phyloP scores from a whole-genome alignment of 1,140 invertebrate species.

The Drosophila suzukii region DNA sequence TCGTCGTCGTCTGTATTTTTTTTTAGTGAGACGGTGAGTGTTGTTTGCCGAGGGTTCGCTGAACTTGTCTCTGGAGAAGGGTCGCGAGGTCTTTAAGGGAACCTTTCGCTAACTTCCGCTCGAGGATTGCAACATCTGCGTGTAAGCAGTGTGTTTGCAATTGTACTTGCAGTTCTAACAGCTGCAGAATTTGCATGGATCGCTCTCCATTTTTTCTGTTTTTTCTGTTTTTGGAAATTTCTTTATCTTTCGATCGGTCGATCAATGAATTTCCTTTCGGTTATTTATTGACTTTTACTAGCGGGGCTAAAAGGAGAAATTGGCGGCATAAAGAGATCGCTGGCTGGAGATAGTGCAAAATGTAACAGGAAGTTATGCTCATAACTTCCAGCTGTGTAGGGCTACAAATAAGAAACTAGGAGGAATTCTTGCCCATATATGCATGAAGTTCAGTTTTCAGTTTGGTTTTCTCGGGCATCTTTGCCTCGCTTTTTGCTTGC shows the following conservation, averaged over 20 bases:
- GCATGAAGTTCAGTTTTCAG: conserved; percentile 11
- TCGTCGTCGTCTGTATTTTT: conserved; percentile 7
- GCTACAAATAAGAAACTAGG: conserved; percentile 7
- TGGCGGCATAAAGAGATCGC: conserved; percentile 28
- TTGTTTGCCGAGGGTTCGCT: conserved; percentile 47
- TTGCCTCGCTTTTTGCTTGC: conserved; percentile 19
- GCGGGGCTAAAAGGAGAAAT: conserved; percentile 32
- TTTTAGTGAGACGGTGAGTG: conserved; percentile 6
- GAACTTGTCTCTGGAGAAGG: conserved; percentile 41
- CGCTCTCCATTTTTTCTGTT: conserved; percentile 21
- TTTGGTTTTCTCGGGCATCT: conserved; percentile 22
- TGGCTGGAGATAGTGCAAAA: conserved; percentile 42
- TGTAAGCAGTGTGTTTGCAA: conserved; percentile 50
- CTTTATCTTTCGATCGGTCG: conserved; percentile 61
- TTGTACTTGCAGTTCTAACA: conserved; percentile 68
- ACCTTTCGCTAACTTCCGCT: conserved; percentile 81
- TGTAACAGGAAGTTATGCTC: conserved; percentile 60
- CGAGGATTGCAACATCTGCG: conserved; percentile 76
- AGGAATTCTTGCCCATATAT: conserved; percentile 23
- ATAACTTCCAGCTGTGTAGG: conserved; percentile 27
- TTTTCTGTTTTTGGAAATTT: conserved; percentile 38
- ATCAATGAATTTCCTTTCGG: conserved; percentile 77
- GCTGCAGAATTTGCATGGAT: conserved; percentile 60
- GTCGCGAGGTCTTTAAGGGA: conserved; percentile 35
- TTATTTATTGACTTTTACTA: conserved; percentile 80